Evolutionary conservation across 2,888 invertebrate species (phyloP), one percentile per base, ranked within the genome.

Genomic region (Cyaniris semiargus): DNA sequence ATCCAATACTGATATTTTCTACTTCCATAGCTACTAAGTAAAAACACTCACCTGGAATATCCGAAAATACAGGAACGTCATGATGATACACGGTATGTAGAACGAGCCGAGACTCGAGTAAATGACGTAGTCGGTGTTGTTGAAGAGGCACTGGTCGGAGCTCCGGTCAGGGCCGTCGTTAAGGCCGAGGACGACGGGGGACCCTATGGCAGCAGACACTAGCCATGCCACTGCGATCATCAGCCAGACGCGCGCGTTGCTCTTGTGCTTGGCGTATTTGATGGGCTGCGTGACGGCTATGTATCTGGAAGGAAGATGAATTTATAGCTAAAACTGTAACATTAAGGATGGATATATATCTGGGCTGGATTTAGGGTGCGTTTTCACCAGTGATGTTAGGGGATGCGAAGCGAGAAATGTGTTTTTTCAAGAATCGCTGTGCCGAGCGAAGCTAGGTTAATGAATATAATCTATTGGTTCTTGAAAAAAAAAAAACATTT

Each of bases 261-360:
- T 99, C 95, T 98, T 98, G 95, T 99, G 99, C 88, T 98, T 98
- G 79, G 99, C 98, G 94, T 99, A 99, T 92, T 99, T 98, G 89
- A 99, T 99, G 86, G 99, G 99, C 90, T 98, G 97, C 74, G 99
- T 99, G 83, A 99, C 99, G 81, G 99, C 99, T 86, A 99, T 99
- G 92, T 98, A 99, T 95, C 99, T 99, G 96, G 60, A 66, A 27
- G 18, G 60, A 0, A 75, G 71, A 48, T 60, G 48, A 3, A 70
- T 13, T n/a, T 71, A 38, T 13, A 44, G 10, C 44, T 44, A 44
- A 44, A 44, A 44, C 44, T 31, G 31, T 31, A 5, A 5, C 3
- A 31, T 4, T 31, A 31, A 31, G 3, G 27, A 27, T n/a, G n/a
- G n/a, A n/a, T n/a, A n/a, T 27, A 27, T 27, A 27, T 27, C 27